phyloP scores from a whole-genome alignment of 1,140 invertebrate species.

The Halesus radiatus region DNA sequence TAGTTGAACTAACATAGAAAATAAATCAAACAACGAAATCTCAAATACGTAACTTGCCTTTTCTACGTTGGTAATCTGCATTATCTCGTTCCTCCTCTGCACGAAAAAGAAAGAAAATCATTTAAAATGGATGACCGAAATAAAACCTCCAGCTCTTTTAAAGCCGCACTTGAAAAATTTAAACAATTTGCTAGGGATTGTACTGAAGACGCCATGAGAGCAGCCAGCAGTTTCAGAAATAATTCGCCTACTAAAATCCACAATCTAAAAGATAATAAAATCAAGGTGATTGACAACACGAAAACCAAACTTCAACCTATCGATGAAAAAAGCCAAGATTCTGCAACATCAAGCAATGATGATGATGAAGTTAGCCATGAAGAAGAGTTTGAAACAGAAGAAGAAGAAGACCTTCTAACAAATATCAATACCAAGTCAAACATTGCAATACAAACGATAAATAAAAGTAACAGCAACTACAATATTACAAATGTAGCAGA shows the following conservation, averaged over 20 bases:
- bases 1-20: neutral
- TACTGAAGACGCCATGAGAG: slow-evolving; percentile 1
- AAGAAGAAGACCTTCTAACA: neutral
- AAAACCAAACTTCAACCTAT: neutral
- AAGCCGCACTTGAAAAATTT: slow-evolving; percentile 12
- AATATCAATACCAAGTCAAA: neutral
- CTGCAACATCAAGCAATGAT: no score
- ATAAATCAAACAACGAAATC: neutral
- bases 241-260: no score
- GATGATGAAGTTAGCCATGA: neutral
- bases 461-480: neutral
- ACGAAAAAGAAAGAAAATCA: neutral
- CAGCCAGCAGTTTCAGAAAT: neutral
- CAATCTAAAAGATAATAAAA: neutral
- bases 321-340: neutral
- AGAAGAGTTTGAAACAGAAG: neutral
- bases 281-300: neutral
- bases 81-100: neutral
- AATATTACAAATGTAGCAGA: neutral
- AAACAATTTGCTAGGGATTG: slow-evolving; percentile 12
- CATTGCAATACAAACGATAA: neutral
- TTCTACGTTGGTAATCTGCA: neutral
- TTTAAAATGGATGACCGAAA: slow-evolving; percentile 9
- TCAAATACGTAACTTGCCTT: neutral
- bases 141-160: neutral